phyloP scores from a whole-genome alignment of 2,888 invertebrate genomes.

The Elmis aenea region DNA sequence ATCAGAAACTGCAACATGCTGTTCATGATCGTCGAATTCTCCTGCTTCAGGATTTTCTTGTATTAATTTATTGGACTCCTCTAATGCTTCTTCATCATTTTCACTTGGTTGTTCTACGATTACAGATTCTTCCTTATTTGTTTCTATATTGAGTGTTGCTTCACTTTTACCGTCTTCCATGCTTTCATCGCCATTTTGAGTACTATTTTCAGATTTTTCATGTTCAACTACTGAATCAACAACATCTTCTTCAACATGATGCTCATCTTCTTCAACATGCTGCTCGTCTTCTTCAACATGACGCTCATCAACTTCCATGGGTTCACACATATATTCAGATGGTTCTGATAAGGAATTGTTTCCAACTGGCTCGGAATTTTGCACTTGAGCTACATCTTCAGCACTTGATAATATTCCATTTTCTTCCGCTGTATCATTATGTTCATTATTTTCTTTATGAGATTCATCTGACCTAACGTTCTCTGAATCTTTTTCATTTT shows the following conservation, averaged over 20 bases:
- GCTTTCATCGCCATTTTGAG: too few relatives aligned
- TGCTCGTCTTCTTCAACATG: slow-evolving; percentile 8
- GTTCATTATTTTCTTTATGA: slow-evolving; percentile 7
- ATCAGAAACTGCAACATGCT: too few relatives aligned
- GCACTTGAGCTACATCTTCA: too few relatives aligned
- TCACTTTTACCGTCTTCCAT: too few relatives aligned
- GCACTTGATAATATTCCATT: too few relatives aligned
- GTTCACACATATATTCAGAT: slow-evolving; percentile 14
- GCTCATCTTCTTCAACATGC: slow-evolving; percentile 6
- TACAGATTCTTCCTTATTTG: slow-evolving; percentile 3
- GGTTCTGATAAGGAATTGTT: too few relatives aligned
- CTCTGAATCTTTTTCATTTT: too few relatives aligned
- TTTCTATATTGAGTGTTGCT: too few relatives aligned
- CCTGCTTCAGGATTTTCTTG: too few relatives aligned
- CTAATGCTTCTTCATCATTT: slow-evolving; percentile 19
- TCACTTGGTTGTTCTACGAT: slow-evolving; percentile 28
- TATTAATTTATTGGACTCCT: neutral
- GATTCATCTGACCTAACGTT: too few relatives aligned
- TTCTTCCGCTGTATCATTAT: slow-evolving; percentile 11
- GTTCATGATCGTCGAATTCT: too few relatives aligned
- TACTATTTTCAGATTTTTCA: slow-evolving; percentile 3
- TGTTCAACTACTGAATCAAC: slow-evolving; percentile 3
- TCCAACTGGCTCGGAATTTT: too few relatives aligned
- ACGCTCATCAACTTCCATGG: slow-evolving; percentile 13
- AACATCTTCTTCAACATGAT: slow-evolving; percentile 5